phyloP scores from a whole-genome alignment of 2,113 vertebrate genomes.

The Sciurus niger region DNA sequence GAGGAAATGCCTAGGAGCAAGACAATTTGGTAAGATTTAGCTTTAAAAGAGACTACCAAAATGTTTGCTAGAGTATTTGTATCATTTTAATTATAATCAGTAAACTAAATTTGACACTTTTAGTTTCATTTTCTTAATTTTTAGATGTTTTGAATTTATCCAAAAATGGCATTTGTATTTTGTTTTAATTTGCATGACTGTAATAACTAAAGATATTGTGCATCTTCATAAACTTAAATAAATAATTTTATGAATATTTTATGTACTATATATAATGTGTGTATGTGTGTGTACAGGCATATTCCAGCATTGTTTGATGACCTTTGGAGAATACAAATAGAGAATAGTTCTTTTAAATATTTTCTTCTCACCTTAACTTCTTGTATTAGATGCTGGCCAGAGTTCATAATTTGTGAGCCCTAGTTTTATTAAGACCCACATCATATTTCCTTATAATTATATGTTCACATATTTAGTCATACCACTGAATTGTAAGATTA shows the following conservation, averaged over 20 bases:
- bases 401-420: background rate
- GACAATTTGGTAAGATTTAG: background rate
- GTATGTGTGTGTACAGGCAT: too few relatives aligned
- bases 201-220: background rate
- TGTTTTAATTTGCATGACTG: background rate
- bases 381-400: background rate
- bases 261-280: too few relatives aligned
- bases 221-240: background rate
- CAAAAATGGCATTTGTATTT: background rate
- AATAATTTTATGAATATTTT: too few relatives aligned
- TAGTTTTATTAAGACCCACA: background rate
- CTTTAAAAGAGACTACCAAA: background rate
- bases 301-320: too few relatives aligned
- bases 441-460: background rate
- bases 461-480: background rate
- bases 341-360: background rate
- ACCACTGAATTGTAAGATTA: background rate
- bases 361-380: background rate
- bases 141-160: background rate
- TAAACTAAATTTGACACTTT: background rate
- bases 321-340: background rate
- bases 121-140: background rate
- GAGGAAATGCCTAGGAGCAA: background rate
- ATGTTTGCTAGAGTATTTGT: background rate
- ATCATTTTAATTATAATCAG: background rate